Conservation (phyloP, 2,113 vertebrate genomes). For the Periophthalmodon schlosseri region DNA sequence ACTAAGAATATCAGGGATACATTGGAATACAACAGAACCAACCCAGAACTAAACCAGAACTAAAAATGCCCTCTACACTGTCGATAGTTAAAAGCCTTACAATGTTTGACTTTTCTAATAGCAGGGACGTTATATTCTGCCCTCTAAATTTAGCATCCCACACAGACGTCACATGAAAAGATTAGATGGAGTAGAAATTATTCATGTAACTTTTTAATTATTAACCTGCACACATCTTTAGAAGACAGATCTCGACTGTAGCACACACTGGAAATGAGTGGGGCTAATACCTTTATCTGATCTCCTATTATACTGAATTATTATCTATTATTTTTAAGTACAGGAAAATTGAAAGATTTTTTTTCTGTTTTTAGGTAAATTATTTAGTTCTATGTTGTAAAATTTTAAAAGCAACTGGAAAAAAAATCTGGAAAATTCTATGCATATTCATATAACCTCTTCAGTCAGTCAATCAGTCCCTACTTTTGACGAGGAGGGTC, state of each 20-base stretch:
- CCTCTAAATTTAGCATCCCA: conserved; percentile 73
- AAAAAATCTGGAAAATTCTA: too few relatives aligned
- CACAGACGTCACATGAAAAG: conserved; percentile 56
- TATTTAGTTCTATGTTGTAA: too few relatives aligned
- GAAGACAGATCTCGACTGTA: conserved; percentile 32
- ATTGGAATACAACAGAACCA: not conserved
- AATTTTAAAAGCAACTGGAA: too few relatives aligned
- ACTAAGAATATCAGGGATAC: not conserved
- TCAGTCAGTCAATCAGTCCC: too few relatives aligned
- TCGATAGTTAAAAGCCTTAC: conserved; percentile 10
- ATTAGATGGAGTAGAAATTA: conserved; percentile 69
- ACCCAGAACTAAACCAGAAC: not conserved
- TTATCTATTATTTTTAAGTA: too few relatives aligned
- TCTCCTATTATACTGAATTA: not conserved
- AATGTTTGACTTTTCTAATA: conserved; percentile 6
- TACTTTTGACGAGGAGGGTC: too few relatives aligned
- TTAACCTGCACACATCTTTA: conserved; percentile 57
- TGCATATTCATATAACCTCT: too few relatives aligned
- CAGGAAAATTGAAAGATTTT: too few relatives aligned
- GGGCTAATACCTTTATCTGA: not conserved
- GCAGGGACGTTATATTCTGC: conserved; percentile 22
- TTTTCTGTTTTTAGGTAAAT: too few relatives aligned
- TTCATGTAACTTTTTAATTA: conserved; percentile 69
- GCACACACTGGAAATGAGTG: conserved; percentile 20
- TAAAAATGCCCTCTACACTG: too few relatives aligned